Conservation (phyloP, 2,113 vertebrate genomes). For the Tamias sibiricus region DNA sequence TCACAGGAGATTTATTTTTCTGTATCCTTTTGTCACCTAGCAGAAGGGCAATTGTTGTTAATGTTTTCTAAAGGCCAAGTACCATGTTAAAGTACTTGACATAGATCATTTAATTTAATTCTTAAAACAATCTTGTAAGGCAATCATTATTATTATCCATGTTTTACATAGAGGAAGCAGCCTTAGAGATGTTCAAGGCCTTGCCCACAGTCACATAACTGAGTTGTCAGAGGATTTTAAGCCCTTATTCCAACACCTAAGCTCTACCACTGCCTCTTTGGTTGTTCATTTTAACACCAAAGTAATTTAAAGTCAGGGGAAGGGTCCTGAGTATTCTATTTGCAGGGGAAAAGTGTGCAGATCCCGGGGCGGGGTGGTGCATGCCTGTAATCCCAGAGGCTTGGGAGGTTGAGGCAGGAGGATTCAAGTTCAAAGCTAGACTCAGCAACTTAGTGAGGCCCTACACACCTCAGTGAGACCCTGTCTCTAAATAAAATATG, state of each 20-base stretch:
- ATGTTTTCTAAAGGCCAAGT: background rate
- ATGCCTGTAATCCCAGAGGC: no score
- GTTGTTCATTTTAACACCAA: background rate
- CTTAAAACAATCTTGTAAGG: background rate
- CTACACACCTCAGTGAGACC: no score
- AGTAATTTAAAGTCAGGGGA: background rate
- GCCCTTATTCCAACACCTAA: background rate
- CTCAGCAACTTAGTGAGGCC: no score
- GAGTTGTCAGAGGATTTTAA: background rate
- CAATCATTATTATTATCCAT: background rate
- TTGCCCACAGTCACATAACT: background rate
- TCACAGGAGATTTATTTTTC: background rate
- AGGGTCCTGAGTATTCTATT: background rate
- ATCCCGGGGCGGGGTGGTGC: no score
- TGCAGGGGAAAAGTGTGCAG: background rate
- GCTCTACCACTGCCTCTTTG: background rate
- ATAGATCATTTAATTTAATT: background rate
- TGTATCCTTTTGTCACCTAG: background rate
- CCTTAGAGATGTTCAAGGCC: background rate
- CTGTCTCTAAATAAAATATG: no score
- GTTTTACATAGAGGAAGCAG: constrained; percentile 7
- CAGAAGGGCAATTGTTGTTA: background rate
- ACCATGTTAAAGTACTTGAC: background rate
- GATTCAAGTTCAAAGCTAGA: no score
- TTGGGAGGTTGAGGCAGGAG: no score